Base-by-base conservation (phyloP, 1,140 invertebrate genomes). In the Teleopsis dalmanni region DNA sequence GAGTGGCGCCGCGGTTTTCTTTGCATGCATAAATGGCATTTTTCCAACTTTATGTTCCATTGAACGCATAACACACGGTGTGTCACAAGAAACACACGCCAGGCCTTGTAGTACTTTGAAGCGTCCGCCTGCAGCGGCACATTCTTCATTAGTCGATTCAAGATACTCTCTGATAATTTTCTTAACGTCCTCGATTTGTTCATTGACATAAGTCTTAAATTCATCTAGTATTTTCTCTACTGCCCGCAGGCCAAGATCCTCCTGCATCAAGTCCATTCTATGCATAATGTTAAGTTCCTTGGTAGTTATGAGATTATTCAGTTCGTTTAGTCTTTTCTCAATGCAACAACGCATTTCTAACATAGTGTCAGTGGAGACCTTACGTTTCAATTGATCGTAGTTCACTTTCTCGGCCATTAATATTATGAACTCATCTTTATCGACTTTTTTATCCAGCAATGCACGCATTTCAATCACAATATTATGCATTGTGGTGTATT, bases 21-120 rank as follows among this genome's bases (percentile, higher is more conserved):
- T 79, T 5, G 69, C 62, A 25, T 72, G 75, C 3, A 79, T 73
- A 2, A 78, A 71, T 34, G 78, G 50, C 19, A 68, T 56, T 1
- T 77, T 76, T 0, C 73, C 58, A 8, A 70, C 54, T 5, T 76
- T 70, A 1, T 65, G 54, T 3, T 78, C 73, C n/a, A 82, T 72
- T 51, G 73, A 79, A 9, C 72, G 71, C 81, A 87, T 85, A 0
- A 82, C 75, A 0, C 78, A 81, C 18, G 82, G 75, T 14, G 81
- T 81, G 52, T 87, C 82, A 55, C 85, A 87, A 0, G 83, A 84
- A 59, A 87, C 77, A 54, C 84, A 87, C 40, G 83, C 81, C 3
- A 85, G 72, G 43, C 84, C 79, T 54, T 81, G 78, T 10, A 84
- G 58, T 3, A 81, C 56, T 57, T 76, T 81, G 45, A 70, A 73